Conservation (phyloP, 2,113 vertebrate species). For the Camelus bactrianus region DNA sequence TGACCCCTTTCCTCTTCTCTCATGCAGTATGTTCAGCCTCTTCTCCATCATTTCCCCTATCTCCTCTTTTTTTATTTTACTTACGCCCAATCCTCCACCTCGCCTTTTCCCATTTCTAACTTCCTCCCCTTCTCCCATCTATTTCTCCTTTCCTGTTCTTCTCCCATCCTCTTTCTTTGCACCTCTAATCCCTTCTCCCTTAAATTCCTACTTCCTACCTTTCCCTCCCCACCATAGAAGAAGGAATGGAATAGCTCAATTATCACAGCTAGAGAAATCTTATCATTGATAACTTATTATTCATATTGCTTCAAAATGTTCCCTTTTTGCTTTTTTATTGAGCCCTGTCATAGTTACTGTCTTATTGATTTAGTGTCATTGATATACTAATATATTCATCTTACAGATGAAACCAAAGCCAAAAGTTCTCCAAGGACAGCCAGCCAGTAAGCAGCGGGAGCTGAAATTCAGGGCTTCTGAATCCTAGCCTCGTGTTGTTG, state of each 20-base stretch:
- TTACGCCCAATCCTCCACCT: neutral
- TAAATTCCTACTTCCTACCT: neutral
- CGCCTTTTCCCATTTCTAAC: neutral
- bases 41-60: neutral
- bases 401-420: neutral
- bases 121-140: neutral
- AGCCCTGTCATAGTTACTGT: neutral
- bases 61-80: neutral
- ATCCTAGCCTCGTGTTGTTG: neutral
- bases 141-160: neutral
- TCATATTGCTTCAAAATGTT: neutral
- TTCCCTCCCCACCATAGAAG: neutral
- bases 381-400: neutral
- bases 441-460: neutral
- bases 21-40: neutral
- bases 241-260: neutral
- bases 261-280: neutral
- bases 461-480: neutral
- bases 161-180: neutral
- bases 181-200: neutral
- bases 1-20: neutral
- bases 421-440: neutral
- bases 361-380: neutral
- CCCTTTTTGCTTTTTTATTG: neutral
- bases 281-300: neutral